A percentile compares a stretch with the other conserved stretches of the same genome.
Evolutionary conservation across 2,888 invertebrate species (phyloP).

Genomic region (Trissolcus japonicus): DNA sequence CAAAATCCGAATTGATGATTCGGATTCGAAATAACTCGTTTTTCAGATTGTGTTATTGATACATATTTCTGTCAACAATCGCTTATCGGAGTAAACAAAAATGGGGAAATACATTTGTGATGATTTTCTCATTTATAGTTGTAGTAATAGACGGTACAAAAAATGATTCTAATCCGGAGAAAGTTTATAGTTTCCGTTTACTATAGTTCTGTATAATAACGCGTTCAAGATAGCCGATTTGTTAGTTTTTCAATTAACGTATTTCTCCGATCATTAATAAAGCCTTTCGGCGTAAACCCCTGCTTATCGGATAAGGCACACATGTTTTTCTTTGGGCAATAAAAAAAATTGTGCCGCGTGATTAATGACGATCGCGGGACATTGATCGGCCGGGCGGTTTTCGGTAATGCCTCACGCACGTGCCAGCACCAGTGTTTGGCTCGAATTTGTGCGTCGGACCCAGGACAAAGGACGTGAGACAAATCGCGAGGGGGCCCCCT

Average conservation of each 20-base stretch:
- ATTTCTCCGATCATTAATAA: conserved; percentile 31
- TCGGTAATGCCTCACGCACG: conserved; percentile 50
- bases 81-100: not conserved
- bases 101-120: not conserved
- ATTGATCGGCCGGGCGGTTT: conserved; percentile 54
- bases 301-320: conserved; percentile 42
- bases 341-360: conserved; percentile 33
- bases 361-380: conserved; percentile 48
- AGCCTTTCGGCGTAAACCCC: conserved; percentile 26
- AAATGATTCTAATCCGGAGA: too few relatives aligned
- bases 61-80: too few relatives aligned
- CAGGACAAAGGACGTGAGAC: conserved; percentile 46
- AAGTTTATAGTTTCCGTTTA: too few relatives aligned
- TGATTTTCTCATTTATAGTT: too few relatives aligned
- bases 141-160: too few relatives aligned
- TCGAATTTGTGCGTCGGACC: conserved; percentile 46
- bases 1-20: too few relatives aligned
- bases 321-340: conserved; percentile 35
- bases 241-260: conserved; percentile 16
- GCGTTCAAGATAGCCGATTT: not conserved
- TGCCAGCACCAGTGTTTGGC: conserved; percentile 45
- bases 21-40: too few relatives aligned
- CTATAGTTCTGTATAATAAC: not conserved
- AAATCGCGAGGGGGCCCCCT: conserved; percentile 50
- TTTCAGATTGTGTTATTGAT: too few relatives aligned